These are phyloP conservation scores for Diglossa cyanea DNA, from an alignment of 2,797 vertebrate genomes.

Conservation along the genomic window DNA sequence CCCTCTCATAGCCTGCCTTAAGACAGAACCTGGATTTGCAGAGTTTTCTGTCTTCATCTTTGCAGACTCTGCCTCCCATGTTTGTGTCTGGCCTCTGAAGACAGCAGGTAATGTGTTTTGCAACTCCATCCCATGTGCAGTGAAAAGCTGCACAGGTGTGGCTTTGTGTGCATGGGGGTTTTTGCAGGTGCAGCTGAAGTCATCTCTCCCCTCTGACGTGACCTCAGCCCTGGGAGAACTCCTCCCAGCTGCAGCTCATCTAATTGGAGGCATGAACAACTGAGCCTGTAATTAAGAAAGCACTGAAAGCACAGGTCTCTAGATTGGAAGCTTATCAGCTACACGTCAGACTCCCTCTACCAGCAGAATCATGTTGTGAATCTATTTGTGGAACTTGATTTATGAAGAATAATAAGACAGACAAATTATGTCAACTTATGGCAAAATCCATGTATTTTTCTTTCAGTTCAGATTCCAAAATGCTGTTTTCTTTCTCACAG, in stretches of 20 bases:
- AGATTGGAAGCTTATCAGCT: not conserved
- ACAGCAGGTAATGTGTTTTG: not conserved
- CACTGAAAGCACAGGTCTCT: constrained; percentile 8
- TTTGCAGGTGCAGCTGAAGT: not conserved
- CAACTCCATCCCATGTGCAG: not conserved
- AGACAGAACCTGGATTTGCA: not conserved
- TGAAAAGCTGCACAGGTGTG: not conserved
- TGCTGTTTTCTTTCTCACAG: constrained; percentile 51
- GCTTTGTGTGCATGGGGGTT: not conserved
- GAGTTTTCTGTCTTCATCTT: not conserved
- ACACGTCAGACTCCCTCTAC: not conserved
- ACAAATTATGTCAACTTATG: constrained; percentile 58
- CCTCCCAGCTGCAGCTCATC: not conserved
- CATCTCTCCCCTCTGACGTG: not conserved
- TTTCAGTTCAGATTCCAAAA: constrained; percentile 52
- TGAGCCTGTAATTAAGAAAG: constrained; percentile 15
- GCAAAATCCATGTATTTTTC: constrained; percentile 52
- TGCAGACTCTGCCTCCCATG: not conserved
- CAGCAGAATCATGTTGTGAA: constrained; percentile 32
- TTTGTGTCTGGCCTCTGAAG: not conserved
- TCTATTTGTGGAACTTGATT: constrained; percentile 52
- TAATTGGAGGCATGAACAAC: not conserved
- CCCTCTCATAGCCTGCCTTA: not conserved
- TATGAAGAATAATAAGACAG: constrained; percentile 26
- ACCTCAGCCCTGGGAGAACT: not conserved